Base-by-base conservation (phyloP, 2,797 vertebrate genomes). In the Nyctalus aviator region DNA sequence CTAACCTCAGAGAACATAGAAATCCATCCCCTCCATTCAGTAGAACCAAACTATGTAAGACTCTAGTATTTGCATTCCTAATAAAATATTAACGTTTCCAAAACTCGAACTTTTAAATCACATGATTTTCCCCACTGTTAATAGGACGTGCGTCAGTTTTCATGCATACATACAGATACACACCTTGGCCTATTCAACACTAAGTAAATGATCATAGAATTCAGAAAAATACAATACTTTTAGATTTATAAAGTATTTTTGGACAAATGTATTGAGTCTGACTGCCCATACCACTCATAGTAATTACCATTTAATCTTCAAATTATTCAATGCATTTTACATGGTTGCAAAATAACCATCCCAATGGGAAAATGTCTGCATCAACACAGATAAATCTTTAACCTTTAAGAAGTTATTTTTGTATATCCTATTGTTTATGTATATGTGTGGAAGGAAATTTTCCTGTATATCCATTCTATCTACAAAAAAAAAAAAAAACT, bases 201-300 rank as follows among this genome's bases (percentile, higher is more conserved):
- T 62, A 82, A 85, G n/a, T 77, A 93, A 79, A 82, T 85, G 23
- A 53, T 50, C 8, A 81, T 81, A 78, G 11, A 81, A 37, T 59
- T 71, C n/a, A 79, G 35, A 69, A 94, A 62, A 93, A 73, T 84
- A 84, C n/a, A 94, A 81, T 35, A 44, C 7, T 85, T 93, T 89
- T 48, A 59, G 5, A 78, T 50, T 96, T 77, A 68, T 59, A 73
- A 79, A 78, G 37, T 55, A n/a, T 79, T 88, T 21, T 21, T 66
- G 32, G 17, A 76, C 23, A 91, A 92, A 89, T 59, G 27, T 72
- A 57, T 30, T 17, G 57, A 92, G 84, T 64, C 8, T 78, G 23
- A 48, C 25, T 93, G 6, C 59, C 83, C 57, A 41, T 14, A 44
- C 8, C 82, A 68, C 23, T 91, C 57, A 35, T 44, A 48, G 50